These are phyloP conservation scores for Willisornis vidua DNA, from an alignment of 2,113 vertebrate species.

Conservation along the genomic window DNA sequence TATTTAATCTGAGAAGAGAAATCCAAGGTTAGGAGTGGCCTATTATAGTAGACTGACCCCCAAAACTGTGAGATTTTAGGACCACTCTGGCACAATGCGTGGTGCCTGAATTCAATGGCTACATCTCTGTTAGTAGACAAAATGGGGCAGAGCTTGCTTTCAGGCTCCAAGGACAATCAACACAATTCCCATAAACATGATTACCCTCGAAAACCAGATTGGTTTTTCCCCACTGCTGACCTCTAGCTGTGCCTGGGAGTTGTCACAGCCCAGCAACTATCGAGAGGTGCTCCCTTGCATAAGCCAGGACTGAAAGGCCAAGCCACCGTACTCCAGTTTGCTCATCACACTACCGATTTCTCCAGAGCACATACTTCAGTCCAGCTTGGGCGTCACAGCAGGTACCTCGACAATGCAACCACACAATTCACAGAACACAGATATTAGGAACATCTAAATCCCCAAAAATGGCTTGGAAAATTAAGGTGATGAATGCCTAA, in stretches of 20 bases:
- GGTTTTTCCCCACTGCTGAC: not conserved
- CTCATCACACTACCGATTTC: not conserved
- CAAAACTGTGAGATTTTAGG: not conserved
- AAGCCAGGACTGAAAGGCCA: not conserved
- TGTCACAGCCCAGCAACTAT: not conserved
- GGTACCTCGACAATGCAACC: rapidly evolving
- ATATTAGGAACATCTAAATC: not conserved
- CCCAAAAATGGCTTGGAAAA: not conserved
- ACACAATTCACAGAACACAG: not conserved
- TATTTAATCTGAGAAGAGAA: not conserved
- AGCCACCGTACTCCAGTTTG: not conserved
- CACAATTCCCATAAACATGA: not conserved
- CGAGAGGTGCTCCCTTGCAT: not conserved
- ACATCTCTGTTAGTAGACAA: not conserved
- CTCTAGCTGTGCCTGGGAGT: not conserved
- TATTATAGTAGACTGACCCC: not conserved
- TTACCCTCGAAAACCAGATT: not conserved
- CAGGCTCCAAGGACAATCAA: not conserved
- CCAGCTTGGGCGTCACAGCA: not conserved
- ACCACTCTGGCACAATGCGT: rapidly evolving
- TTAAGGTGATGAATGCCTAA: not conserved
- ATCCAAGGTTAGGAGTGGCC: not conserved
- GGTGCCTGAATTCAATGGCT: not conserved
- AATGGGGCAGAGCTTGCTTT: not conserved
- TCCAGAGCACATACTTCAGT: not conserved